phyloP scores from a whole-genome alignment of 2,113 vertebrate genomes.

The Hippocampus zosterae region DNA sequence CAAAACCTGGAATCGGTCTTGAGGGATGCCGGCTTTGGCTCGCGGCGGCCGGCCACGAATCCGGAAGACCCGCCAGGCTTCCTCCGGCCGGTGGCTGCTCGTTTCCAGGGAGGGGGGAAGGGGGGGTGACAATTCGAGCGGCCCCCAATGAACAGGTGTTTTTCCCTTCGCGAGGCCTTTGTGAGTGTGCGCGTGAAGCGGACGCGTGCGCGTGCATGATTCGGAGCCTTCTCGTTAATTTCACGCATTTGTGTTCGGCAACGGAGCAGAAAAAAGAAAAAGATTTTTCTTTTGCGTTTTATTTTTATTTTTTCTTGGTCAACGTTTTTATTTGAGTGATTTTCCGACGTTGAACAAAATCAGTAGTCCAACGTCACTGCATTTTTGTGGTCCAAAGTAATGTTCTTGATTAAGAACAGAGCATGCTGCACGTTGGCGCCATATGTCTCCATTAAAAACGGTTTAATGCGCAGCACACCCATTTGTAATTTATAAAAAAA shows the following conservation, averaged over 20 bases:
- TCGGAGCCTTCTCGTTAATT: background rate
- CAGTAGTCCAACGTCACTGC: background rate
- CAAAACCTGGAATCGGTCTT: constrained; percentile 9
- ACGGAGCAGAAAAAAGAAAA: background rate
- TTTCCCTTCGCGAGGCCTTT: constrained; percentile 49
- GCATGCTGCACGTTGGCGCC: background rate
- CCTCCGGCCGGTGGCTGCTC: constrained; percentile 40
- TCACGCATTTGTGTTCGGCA: background rate
- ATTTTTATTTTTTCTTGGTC: background rate
- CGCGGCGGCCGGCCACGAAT: constrained; percentile 36
- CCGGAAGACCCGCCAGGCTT: constrained; percentile 49
- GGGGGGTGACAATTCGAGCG: constrained; percentile 62
- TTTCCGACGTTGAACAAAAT: background rate
- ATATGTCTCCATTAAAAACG: background rate
- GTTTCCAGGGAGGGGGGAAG: constrained; percentile 34
- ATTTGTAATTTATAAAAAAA: background rate
- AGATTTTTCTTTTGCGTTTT: background rate
- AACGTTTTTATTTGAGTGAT: background rate
- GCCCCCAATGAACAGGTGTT: constrained; percentile 75
- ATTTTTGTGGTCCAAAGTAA: background rate
- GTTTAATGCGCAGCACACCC: background rate
- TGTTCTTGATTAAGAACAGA: background rate
- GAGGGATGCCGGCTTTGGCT: constrained; percentile 28
- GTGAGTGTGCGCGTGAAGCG: constrained; percentile 4
- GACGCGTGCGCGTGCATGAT: constrained; percentile 9